A percentile compares a stretch with the other conserved stretches of the same genome.
Conservation (phyloP, 1,140 invertebrate genomes). For the Drosophila nigromelanica region DNA sequence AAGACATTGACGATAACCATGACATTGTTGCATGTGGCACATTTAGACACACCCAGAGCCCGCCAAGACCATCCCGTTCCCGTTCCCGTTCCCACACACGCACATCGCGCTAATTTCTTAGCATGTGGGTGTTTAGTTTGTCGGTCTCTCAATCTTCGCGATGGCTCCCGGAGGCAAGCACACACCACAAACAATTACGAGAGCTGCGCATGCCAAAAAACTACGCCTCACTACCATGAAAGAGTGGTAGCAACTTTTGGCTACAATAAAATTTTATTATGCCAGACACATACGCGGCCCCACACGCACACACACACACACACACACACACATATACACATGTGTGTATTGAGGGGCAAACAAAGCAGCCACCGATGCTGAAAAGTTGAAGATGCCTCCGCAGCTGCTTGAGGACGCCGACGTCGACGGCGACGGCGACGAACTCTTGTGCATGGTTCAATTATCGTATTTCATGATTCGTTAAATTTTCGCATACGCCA, state of each 20-base stretch:
- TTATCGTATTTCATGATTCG: conserved; percentile 83
- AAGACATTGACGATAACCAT: conserved; percentile 56
- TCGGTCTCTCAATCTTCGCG: conserved; percentile 15
- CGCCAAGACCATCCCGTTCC: conserved; percentile 7
- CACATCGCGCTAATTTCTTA: conserved; percentile 64
- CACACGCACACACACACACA: conserved; percentile 29
- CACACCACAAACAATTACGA: conserved; percentile 65
- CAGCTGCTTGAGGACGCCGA: conserved; percentile 27
- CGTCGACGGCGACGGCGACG: conserved; percentile 41
- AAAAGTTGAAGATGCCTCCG: conserved; percentile 62
- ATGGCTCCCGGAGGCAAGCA: conserved; percentile 17
- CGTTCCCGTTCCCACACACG: conserved; percentile 34
- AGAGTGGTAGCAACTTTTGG: conserved; percentile 79
- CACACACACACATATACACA: conserved; percentile 24
- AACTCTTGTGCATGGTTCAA: conserved; percentile 82
- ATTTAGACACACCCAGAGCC: conserved; percentile 12
- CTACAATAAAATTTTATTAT: conserved; percentile 83
- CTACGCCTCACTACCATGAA: conserved; percentile 38
- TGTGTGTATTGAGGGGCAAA: conserved; percentile 42
- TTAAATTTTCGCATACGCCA: conserved; percentile 80
- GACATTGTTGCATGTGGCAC: conserved; percentile 68
- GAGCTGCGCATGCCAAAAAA: conserved; percentile 31
- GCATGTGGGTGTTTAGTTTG: conserved; percentile 69
- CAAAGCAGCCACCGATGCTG: conserved; percentile 64
- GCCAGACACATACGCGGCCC: conserved; percentile 68